A percentile compares a stretch with the other conserved stretches of the same genome.
Conservation (phyloP, 1,140 invertebrate species). For the Macrotrachela quadricornifera region DNA sequence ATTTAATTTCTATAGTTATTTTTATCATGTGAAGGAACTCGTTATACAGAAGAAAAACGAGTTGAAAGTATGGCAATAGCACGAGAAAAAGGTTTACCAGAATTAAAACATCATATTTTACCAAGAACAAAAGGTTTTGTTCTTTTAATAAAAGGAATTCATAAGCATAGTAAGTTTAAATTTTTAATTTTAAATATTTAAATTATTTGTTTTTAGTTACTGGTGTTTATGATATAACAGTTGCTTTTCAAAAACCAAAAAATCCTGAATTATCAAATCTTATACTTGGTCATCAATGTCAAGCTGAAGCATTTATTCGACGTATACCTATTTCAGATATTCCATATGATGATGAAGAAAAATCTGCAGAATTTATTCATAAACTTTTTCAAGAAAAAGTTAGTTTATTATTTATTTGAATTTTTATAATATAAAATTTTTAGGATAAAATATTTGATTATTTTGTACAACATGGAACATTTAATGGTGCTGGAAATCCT, state of each 20-base stretch:
- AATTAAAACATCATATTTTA: constrained; percentile 65
- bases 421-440: too few relatives aligned
- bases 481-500: too few relatives aligned
- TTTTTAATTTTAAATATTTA: too few relatives aligned
- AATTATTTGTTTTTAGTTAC: too few relatives aligned
- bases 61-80: constrained; percentile 66
- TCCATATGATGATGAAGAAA: constrained; percentile 49
- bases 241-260: too few relatives aligned
- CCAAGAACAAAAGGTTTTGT: constrained; percentile 71
- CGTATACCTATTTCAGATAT: constrained; percentile 57
- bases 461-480: too few relatives aligned
- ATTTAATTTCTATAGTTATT: constrained; percentile 42
- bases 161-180: too few relatives aligned
- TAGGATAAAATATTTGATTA: too few relatives aligned
- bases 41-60: constrained; percentile 67
- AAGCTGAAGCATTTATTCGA: constrained; percentile 15
- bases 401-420: constrained; percentile 10
- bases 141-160: neutral
- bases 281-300: too few relatives aligned
- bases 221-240: too few relatives aligned
- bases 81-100: constrained; percentile 54
- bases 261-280: too few relatives aligned
- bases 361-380: constrained; percentile 54
- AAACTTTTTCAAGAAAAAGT: constrained; percentile 57
- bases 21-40: constrained; percentile 78